These are phyloP conservation scores for Trissonchulus latispiculum DNA, from an alignment of 2,888 invertebrate genomes.

Conservation along the genomic window DNA sequence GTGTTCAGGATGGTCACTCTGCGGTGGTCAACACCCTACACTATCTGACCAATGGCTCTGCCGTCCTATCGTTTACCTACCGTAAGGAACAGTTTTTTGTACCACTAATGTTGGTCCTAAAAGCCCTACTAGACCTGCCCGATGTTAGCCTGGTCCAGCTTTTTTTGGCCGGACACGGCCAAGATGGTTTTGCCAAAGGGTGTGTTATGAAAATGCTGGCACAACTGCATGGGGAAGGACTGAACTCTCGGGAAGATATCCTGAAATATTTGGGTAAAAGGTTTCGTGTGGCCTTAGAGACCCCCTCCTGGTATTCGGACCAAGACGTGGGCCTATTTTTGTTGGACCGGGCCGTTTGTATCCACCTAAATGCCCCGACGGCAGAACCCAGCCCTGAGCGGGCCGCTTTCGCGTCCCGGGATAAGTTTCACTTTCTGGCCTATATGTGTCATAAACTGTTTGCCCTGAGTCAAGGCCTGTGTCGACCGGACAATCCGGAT, in stretches of 20 bases:
- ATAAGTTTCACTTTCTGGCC: slow-evolving; percentile 73
- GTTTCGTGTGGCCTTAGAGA: slow-evolving; percentile 37
- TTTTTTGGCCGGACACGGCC: neutral
- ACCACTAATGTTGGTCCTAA: slow-evolving; percentile 77
- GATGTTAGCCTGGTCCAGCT: slow-evolving; percentile 25
- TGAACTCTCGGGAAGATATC: slow-evolving; percentile 26
- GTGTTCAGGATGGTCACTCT: slow-evolving; percentile 70
- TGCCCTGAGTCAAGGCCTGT: slow-evolving; percentile 67
- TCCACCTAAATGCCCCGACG: too few species aligned
- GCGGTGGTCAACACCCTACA: slow-evolving; percentile 72
- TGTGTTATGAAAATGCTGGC: neutral
- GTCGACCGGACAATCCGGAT: slow-evolving; percentile 76
- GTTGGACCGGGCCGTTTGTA: slow-evolving; percentile 59
- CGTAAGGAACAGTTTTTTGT: slow-evolving; percentile 71
- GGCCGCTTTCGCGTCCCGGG: too few species aligned
- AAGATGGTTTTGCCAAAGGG: neutral
- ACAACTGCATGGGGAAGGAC: neutral
- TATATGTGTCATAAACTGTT: slow-evolving; percentile 86
- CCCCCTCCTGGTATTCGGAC: slow-evolving; percentile 20
- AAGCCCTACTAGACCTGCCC: slow-evolving; percentile 46
- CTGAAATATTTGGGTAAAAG: slow-evolving; percentile 34
- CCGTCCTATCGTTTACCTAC: slow-evolving; percentile 63
- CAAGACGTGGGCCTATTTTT: slow-evolving; percentile 24
- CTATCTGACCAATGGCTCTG: slow-evolving; percentile 75
- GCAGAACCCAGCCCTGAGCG: slow-evolving; percentile 52